These are phyloP conservation scores for Cylindroiulus punctatus DNA, from an alignment of 2,888 invertebrate genomes.

Conservation along the genomic window DNA sequence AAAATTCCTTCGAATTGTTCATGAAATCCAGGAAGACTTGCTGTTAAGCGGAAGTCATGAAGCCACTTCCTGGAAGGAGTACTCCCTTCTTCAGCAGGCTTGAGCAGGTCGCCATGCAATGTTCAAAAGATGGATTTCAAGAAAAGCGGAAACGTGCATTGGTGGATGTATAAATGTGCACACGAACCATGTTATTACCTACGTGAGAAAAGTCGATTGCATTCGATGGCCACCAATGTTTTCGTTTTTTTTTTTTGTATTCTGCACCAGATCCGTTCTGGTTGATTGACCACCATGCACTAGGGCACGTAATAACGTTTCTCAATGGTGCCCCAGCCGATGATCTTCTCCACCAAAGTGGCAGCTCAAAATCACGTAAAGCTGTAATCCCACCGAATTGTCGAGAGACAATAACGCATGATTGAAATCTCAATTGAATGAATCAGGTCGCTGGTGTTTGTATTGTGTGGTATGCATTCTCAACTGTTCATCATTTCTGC, in stretches of 20 bases:
- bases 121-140: not conserved
- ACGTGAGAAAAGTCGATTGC: conserved; percentile 4
- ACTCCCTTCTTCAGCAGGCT: not conserved
- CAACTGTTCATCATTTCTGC: not conserved
- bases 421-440: conserved; percentile 34
- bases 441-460: not conserved
- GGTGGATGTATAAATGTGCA: not conserved
- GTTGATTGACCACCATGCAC: not conserved
- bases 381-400: conserved; percentile 13
- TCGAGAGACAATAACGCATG: conserved; percentile 42
- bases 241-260: not conserved
- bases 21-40: not conserved
- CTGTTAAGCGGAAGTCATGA: too few relatives aligned
- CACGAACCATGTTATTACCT: not conserved
- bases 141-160: not conserved
- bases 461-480: not conserved
- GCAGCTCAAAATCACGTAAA: conserved; percentile 42
- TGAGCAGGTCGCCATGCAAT: not conserved
- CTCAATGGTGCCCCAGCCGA: not conserved
- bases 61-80: not conserved
- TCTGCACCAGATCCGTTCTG: not conserved
- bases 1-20: not conserved
- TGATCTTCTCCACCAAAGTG: not conserved
- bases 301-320: conserved; percentile 17
- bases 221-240: not conserved